A percentile compares a stretch with the other conserved stretches of the same genome.
phyloP scores from a whole-genome alignment of 1,140 invertebrate species.

The Zaprionus camerounensis region DNA sequence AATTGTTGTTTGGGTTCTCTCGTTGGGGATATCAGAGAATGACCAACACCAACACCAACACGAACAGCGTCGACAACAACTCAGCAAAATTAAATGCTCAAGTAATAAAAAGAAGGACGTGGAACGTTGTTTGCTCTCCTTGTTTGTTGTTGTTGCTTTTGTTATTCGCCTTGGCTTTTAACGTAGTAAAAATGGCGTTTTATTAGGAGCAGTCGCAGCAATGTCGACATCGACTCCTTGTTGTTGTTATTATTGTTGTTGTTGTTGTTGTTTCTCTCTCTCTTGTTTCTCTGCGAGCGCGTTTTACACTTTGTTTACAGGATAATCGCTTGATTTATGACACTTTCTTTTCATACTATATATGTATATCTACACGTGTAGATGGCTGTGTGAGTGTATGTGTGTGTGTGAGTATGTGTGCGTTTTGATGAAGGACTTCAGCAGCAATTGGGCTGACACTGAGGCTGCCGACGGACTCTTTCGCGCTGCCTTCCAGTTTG shows the following conservation, averaged over 20 bases:
- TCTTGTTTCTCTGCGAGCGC: constrained; percentile 35
- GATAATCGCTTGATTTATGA: constrained; percentile 81
- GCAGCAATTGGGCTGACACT: constrained; percentile 21
- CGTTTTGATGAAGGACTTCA: constrained; percentile 54
- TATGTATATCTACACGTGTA: constrained; percentile 42
- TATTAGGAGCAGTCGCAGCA: constrained; percentile 38
- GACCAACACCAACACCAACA: constrained; percentile 23
- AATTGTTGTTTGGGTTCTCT: constrained; percentile 26
- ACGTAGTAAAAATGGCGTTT: constrained; percentile 54
- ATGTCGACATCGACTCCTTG: constrained; percentile 29
- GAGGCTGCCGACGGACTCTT: constrained; percentile 39
- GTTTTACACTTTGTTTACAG: constrained; percentile 82
- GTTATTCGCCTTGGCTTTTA: constrained; percentile 35
- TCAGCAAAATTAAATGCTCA: constrained; percentile 67
- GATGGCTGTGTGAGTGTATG: constrained; percentile 17
- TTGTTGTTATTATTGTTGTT: constrained; percentile 35
- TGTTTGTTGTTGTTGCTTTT: constrained; percentile 26
- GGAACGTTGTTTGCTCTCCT: constrained; percentile 20
- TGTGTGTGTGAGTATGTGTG: constrained; percentile 29
- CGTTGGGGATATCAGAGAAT: constrained; percentile 13
- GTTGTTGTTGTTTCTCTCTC: constrained; percentile 12
- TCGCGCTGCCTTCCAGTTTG: constrained; percentile 40
- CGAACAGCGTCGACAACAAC: constrained; percentile 19
- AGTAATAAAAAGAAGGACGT: constrained; percentile 63
- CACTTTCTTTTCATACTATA: constrained; percentile 66